phyloP scores from a whole-genome alignment of 2,888 invertebrate genomes.

The Timema podura region DNA sequence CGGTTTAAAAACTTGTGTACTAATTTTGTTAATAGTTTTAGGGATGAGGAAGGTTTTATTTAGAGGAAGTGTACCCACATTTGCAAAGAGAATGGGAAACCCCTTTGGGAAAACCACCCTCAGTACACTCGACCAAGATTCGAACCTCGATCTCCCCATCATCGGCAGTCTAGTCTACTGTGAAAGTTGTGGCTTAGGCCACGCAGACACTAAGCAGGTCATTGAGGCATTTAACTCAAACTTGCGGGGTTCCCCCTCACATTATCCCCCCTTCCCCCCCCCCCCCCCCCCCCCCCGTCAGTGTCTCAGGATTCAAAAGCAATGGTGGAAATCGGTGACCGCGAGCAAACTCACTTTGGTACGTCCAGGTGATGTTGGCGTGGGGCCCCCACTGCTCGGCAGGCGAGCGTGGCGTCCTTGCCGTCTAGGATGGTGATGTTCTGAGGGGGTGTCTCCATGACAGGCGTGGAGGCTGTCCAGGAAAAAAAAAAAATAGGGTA shows the following conservation, averaged over 20 bases:
- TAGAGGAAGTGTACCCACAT: no score
- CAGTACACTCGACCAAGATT: no score
- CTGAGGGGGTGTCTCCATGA: slow-evolving; percentile 77
- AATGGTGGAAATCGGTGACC: not conserved
- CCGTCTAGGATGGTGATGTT: slow-evolving; percentile 90
- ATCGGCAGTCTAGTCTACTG: no score
- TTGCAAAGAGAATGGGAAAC: no score
- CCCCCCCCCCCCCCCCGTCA: not conserved
- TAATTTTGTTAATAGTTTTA: no score
- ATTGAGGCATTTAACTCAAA: not conserved
- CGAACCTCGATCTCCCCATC: no score
- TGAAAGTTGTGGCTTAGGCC: no score
- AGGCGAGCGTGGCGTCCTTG: slow-evolving; percentile 83
- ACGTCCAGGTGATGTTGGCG: slow-evolving; percentile 86
- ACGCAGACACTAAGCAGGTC: no score
- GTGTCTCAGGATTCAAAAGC: not conserved
- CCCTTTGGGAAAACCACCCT: no score
- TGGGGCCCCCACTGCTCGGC: slow-evolving; percentile 84
- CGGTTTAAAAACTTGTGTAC: no score
- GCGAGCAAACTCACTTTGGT: slow-evolving; percentile 63
- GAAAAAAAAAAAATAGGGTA: slow-evolving; percentile 38
- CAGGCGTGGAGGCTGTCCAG: slow-evolving; percentile 74
- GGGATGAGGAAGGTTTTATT: no score
- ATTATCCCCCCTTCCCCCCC: not conserved
- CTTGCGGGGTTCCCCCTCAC: not conserved